Evolutionary conservation across 2,113 vertebrate genomes (phyloP), one percentile per base, ranked within the genome.

Genomic region (Passer montanus): DNA sequence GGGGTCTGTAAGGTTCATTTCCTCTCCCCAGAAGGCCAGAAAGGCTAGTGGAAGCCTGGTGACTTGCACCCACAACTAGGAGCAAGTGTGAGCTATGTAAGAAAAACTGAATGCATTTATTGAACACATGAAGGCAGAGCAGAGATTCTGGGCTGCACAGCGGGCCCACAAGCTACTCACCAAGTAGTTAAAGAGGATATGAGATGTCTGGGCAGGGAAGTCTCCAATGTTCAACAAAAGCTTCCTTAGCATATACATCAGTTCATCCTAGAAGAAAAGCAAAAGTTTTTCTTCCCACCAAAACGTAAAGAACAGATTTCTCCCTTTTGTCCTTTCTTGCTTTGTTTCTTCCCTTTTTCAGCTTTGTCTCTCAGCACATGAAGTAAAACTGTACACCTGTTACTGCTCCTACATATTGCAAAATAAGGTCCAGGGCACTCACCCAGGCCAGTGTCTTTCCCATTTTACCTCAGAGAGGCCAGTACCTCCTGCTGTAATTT

Each of bases 111-210:
- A 20, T 78, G 24, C 11, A 44, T 50, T 86, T 75, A 52, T 92
- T 70, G 75, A 67, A 76, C 46, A 73, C 33, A 19, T 37, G 16
- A 30, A 90, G 26, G 67, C 73, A 81, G 35, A 90, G 23, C 6
- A 17, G 30, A 56, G 24, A 31, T 49, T 72, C n/a, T 35, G 50
- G 55, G 41, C 53, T 28, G 16, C 37, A 72, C 37, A 68, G 35
- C 15, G 20, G 24, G 52, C 27, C 23, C 70, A 66, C 14, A 63
- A 73, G 55, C 72, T 73, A 89, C 98, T 98, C 80, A 99, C 99
- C 99, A 99, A 97, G 90, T 99, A 99, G 97, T 99, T 99, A 97
- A 99, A 99, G 39, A 99, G 98, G 92, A 99, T 99, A 62, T 99
- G 99, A 72, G 99, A 99, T 5, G 99, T 99, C 97, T 99, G 99